phyloP scores from a whole-genome alignment of 1,140 invertebrate genomes.

The Calephelis virginiensis region DNA sequence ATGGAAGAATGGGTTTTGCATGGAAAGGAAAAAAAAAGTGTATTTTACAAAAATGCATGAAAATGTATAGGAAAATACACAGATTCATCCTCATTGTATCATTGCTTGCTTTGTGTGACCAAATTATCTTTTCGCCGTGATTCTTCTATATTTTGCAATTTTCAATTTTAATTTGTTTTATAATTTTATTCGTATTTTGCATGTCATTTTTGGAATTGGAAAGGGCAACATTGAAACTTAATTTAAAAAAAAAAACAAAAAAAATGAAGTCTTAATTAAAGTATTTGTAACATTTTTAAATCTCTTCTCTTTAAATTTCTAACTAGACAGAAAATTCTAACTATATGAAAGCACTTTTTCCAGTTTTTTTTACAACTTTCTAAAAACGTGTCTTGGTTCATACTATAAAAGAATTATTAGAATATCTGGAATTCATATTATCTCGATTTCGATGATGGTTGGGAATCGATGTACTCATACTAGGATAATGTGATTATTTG shows the following conservation, averaged over 20 bases:
- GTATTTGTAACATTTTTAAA: background rate
- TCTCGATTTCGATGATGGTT: no score
- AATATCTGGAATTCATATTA: no score
- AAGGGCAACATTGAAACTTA: conserved; percentile 4
- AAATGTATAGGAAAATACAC: background rate
- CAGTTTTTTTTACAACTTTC: no score
- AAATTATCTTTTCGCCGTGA: conserved; percentile 11
- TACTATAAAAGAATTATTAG: no score
- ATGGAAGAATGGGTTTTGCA: conserved; percentile 16
- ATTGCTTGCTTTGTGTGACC: conserved; percentile 63
- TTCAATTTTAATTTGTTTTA: conserved; percentile 31
- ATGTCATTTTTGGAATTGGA: background rate
- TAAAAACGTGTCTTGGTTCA: no score
- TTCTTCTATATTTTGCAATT: conserved; percentile 27
- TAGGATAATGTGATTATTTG: no score
- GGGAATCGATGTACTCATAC: no score
- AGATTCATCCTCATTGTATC: conserved; percentile 40
- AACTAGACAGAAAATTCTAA: background rate
- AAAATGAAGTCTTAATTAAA: background rate
- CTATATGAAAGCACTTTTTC: no score
- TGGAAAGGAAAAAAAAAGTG: conserved; percentile 7
- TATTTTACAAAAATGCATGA: background rate
- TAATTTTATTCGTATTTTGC: conserved; percentile 16
- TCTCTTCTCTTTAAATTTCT: background rate
- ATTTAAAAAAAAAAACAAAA: background rate